Evolutionary conservation across 2,797 vertebrate species (phyloP), one percentile per base, ranked within the genome.

Genomic region (Apogon talboti): DNA sequence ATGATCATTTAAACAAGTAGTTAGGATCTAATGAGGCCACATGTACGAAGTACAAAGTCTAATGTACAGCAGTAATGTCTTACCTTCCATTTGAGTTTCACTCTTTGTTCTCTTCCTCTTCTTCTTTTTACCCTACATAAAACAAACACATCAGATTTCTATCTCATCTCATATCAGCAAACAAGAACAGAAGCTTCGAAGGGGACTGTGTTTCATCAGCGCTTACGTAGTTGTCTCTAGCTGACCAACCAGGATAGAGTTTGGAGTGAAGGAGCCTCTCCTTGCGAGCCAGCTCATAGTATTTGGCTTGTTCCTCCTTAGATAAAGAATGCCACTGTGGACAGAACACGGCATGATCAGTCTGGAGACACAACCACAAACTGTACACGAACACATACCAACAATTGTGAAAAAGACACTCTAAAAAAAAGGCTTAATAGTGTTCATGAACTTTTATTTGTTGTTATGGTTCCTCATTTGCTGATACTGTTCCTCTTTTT

Each of bases 181-280:
- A 66, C 33, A 35, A 10, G 9, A 14, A 53, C 33, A 54, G 3
- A 14, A 15, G 6, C 10, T 11, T 6, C 1, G 11, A 4, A 10
- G 0, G 9, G 8, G 3, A 4, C 4, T 51, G 28, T 33, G 13
- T 43, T n/a, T 15, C 14, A 7, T 14, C 40, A 38, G 46, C 52
- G 28, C 12, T 93, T 73, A 98, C 97, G 0, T 98, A 98, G 91
- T 98, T 98, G 90, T 98, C 97, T 75, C 97, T 86, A 0, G 96
- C 97, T 0, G 97, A 98, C 97, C 97, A 98, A 30, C 95, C 95
- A 0, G 96, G 96, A 86, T 98, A 98, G 33, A 98, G 96, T 82
- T 98, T 96, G 0, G 96, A 96, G 87, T 98, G 97, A 13, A 98
- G 94, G 69, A 98, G 96, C 73, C 96, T 89, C 83, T 98, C 97